Base-by-base conservation (phyloP, 2,113 vertebrate genomes). In the Psittacara wagleri region DNA sequence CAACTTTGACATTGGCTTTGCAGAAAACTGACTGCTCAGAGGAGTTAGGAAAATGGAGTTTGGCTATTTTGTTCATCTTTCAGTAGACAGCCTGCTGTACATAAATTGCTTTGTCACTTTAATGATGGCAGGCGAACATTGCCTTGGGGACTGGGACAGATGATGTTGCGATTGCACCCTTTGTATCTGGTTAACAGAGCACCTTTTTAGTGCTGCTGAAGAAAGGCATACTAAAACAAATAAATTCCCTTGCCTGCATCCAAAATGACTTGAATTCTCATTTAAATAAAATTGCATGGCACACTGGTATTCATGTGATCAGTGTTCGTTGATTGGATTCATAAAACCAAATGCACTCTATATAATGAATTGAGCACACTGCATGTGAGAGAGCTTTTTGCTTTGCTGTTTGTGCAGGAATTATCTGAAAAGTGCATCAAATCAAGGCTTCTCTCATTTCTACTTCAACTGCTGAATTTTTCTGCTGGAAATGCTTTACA, bases 281-380 rank as follows among this genome's bases (percentile, higher is more conserved):
- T 96, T 96, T 96, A 75, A 96, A 95, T 95, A 95, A 94, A 96
- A 96, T 87, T 91, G 74, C 90, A 43, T 29, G 90, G 94, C 95
- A 82, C 15, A 3, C 52, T 89, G 91, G 66, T 91, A 66, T 88
- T 91, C 94, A 86, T 97, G 90, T 82, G 95, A 97, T 96, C 94
- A 82, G 83, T 95, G 12, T 86, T 96, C 2, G 9, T 29, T 93
- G 94, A 94, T 93, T 96, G 91, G 80, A 74, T 94, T 95, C 94
- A 87, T 96, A 89, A 97, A 96, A 96, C 80, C 94, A 41, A 88
- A 41, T 41, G 76, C 86, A 54, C 52, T 17, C 69, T 76, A 57
- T 88, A 41, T 93, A 96, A 95, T 93, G 88, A 90, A 86, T 64
- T 68, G 92, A 94, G 61, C 62, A n/a, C 11, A 1, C 10, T 64